phyloP scores from a whole-genome alignment of 2,888 invertebrate species.

The Punctoribates punctum region DNA sequence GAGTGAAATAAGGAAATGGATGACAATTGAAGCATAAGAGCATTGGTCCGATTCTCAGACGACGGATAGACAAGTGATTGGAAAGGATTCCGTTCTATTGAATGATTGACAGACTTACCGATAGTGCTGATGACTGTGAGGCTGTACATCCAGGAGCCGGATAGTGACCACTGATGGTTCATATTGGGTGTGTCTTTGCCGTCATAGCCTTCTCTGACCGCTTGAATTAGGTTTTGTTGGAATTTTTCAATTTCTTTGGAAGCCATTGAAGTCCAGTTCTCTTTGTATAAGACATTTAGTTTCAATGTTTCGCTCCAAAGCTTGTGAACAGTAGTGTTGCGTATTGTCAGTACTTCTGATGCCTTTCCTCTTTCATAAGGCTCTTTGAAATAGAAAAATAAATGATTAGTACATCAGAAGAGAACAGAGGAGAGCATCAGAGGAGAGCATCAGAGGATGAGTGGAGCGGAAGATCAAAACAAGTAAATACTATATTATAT shows the following conservation, averaged over 20 bases:
- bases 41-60: not conserved
- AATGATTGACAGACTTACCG: slow-evolving; percentile 62
- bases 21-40: not conserved
- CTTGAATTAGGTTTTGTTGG: slow-evolving; percentile 65
- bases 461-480: not conserved
- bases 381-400: slow-evolving; percentile 24
- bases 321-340: slow-evolving; percentile 62
- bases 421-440: too few species aligned
- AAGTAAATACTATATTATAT: too few species aligned
- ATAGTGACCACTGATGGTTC: slow-evolving; percentile 72
- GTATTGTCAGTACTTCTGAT: slow-evolving; percentile 58
- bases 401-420: not conserved
- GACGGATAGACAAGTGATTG: not conserved
- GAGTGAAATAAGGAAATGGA: slow-evolving; percentile 9
- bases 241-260: slow-evolving; percentile 63
- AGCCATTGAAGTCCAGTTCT: slow-evolving; percentile 71
- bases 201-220: slow-evolving; percentile 62
- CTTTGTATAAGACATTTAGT: slow-evolving; percentile 69
- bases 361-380: slow-evolving; percentile 33
- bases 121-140: slow-evolving; percentile 58
- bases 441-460: not conserved
- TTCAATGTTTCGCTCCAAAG: slow-evolving; percentile 72
- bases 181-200: slow-evolving; percentile 53
- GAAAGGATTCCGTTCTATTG: not conserved
- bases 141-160: slow-evolving; percentile 56